phyloP scores from a whole-genome alignment of 2,888 invertebrate genomes.

The Rhingia rostrata region DNA sequence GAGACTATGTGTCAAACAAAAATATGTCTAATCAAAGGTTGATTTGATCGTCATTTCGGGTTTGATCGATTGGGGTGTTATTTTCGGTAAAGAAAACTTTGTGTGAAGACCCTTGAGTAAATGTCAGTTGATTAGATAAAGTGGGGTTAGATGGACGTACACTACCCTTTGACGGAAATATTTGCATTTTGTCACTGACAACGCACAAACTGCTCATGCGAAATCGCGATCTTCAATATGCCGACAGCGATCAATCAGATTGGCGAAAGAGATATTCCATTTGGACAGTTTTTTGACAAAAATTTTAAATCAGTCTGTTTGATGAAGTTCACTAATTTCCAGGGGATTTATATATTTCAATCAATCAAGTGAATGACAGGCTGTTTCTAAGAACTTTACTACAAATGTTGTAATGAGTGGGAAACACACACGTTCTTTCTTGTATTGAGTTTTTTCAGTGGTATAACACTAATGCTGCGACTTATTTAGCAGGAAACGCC shows the following conservation, averaged over 20 bases:
- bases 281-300: conserved; percentile 11
- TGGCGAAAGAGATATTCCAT: conserved; percentile 1
- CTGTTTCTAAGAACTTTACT: no score
- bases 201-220: not conserved
- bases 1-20: conserved; percentile 10
- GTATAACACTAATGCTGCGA: not conserved
- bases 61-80: conserved; percentile 54
- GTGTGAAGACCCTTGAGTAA: conserved; percentile 30
- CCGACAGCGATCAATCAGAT: conserved; percentile 52
- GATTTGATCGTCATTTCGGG: conserved; percentile 17
- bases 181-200: conserved; percentile 50
- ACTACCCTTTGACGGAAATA: conserved; percentile 24
- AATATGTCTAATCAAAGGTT: conserved; percentile 40
- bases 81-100: conserved; percentile 6
- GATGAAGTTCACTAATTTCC: not conserved
- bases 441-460: not conserved
- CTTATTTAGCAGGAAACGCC: not conserved
- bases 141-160: not conserved
- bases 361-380: conserved; percentile 3
- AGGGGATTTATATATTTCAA: not conserved
- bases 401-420: not conserved
- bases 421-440: not conserved
- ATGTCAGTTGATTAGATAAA: conserved; percentile 60
- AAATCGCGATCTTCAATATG: conserved; percentile 4
- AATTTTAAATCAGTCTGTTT: not conserved